A percentile compares a stretch with the other conserved stretches of the same genome.
Evolutionary conservation across 2,888 invertebrate genomes (phyloP).

Genomic region (Tenthredo notha): DNA sequence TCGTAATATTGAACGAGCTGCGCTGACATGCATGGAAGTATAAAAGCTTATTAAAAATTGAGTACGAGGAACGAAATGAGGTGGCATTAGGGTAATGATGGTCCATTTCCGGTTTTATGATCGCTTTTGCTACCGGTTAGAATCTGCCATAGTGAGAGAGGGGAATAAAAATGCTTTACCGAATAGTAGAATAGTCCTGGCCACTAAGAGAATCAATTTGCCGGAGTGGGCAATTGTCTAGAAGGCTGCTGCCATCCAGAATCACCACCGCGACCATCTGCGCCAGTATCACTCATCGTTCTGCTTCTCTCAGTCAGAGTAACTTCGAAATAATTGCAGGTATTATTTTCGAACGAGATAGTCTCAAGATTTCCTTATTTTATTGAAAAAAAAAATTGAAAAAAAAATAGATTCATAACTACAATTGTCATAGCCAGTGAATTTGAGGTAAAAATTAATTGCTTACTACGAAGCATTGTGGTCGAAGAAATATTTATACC

Average conservation of each 20-base stretch:
- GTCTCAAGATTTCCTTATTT: background rate
- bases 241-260: constrained; percentile 29
- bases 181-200: constrained; percentile 34
- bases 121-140: background rate
- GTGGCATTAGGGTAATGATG: constrained; percentile 26
- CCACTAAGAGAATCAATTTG: constrained; percentile 52
- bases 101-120: constrained; percentile 47
- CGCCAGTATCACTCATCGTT: constrained; percentile 6
- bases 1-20: background rate
- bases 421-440: background rate
- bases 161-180: constrained; percentile 38
- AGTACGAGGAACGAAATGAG: background rate
- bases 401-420: background rate
- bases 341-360: background rate
- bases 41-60: constrained; percentile 6
- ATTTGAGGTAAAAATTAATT: background rate
- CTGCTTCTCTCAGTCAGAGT: background rate
- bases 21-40: background rate
- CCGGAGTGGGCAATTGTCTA: constrained; percentile 53
- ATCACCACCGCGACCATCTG: constrained; percentile 31
- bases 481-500: background rate
- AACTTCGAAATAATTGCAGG: constrained; percentile 13
- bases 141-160: constrained; percentile 13
- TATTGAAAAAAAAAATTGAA: background rate
- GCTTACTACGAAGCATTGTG: background rate